Evolutionary conservation across 2,113 vertebrate genomes (phyloP), one percentile per base, ranked within the genome.

Genomic region (Merops nubicus): DNA sequence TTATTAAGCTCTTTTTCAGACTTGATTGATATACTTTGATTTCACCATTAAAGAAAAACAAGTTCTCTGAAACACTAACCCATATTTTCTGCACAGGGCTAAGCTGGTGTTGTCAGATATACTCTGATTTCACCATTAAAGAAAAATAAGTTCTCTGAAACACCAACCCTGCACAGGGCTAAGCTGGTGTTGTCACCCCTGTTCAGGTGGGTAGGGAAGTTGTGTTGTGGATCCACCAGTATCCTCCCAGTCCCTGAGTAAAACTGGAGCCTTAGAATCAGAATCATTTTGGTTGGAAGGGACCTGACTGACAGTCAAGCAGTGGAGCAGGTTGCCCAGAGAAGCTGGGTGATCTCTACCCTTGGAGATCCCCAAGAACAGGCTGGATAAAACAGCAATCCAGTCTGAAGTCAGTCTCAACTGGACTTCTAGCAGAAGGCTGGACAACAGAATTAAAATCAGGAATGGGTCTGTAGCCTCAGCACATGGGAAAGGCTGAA

Each of bases 21-120:
- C 22, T 72, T 42, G 77, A 91, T 85, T 85, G 65, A 90, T 75
- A 86, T 5, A 50, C 11, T 88, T 86, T 50, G 50, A 90, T 77
- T 81, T 84, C 59, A 85, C 60, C 74, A 91, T 74, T 92, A 86
- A 89, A 91, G 47, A 91, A 85, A 95, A 95, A 85, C n/a, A 83
- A 77, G 77, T 92, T 86, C 92, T 68, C 85, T 89, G 15, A 77
- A 92, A 84, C 70, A 47, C 51, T 86, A 72, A 77, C 38, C 42
- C 36, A 54, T 86, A 77, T 54, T 45, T 36, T 77, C n/a, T n/a
- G n/a, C n/a, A n/a, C n/a, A n/a, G n/a, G n/a, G n/a, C n/a, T n/a
- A n/a, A n/a, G n/a, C n/a, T n/a, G n/a, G n/a, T n/a, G n/a, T n/a
- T n/a, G n/a, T n/a, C n/a, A n/a, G n/a, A n/a, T n/a, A n/a, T n/a